A percentile compares a stretch with the other conserved stretches of the same genome.
These are phyloP conservation scores for Anoncus sp. DNA, from an alignment of 2,888 invertebrate species.

Conservation along the genomic window DNA sequence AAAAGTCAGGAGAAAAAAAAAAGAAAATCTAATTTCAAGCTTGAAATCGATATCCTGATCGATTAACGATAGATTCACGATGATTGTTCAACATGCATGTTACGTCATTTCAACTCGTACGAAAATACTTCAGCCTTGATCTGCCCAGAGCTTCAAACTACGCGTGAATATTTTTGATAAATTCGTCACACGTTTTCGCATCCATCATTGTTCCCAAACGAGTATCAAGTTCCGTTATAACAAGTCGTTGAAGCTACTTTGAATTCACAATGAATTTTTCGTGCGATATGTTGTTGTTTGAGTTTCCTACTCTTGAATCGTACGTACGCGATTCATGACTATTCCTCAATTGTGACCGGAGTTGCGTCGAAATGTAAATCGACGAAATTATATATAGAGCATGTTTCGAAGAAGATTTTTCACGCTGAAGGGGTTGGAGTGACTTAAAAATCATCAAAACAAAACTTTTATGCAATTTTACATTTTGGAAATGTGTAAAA, in stretches of 20 bases:
- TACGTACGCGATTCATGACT: not conserved
- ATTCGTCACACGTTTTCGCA: conserved; percentile 44
- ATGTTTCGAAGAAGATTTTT: not conserved
- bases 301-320: not conserved
- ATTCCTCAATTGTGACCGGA: not conserved
- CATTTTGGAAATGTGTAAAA: no score
- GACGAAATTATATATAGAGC: not conserved
- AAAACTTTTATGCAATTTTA: no score
- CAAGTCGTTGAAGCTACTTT: conserved; percentile 26
- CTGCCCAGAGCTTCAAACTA: not conserved
- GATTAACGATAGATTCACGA: no score
- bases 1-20: no score
- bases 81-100: not conserved
- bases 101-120: not conserved
- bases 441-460: no score
- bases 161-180: conserved; percentile 15
- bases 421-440: not conserved
- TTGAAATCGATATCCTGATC: no score
- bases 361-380: not conserved
- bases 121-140: not conserved
- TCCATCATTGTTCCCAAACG: conserved; percentile 44
- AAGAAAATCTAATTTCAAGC: no score
- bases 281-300: not conserved
- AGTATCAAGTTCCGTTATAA: conserved; percentile 52
- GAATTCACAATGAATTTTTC: conserved; percentile 29